Base-by-base conservation (phyloP, 2,797 vertebrate genomes). In the Todus mexicanus region DNA sequence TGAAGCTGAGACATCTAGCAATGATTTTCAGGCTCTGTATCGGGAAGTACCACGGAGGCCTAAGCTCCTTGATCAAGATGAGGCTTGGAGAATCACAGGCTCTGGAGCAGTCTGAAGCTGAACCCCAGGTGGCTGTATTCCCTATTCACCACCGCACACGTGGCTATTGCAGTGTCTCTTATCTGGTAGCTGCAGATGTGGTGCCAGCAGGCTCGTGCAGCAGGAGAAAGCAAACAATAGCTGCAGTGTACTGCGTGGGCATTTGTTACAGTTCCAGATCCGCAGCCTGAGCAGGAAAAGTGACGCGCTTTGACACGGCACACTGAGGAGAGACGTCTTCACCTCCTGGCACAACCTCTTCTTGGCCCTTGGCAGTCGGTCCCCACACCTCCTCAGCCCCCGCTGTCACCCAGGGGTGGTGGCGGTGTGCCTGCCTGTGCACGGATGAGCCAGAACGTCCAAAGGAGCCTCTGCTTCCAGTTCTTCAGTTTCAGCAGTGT, bases 391-490 rank as follows among this genome's bases (percentile, higher is more conserved):
- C 54, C 6, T 73, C 40, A 33, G 72, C 37, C 5, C 69, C 89
- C 0, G 0, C 11, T 35, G 57, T n/a, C 65, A 56, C 57, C 54
- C 15, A 5, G 33, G 35, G 47, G 29, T 59, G 79, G 31, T 51
- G 54, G 45, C 0, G 0, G 53, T 2, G 2, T 82, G 78, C 68
- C n/a, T 75, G 57, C 63, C 79, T 71, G 38, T 23, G 70, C 43
- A 1, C 5, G 5, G 48, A 31, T 68, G 37, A 76, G 16, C 47
- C n/a, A 64, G 26, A 14, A 4, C 33, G 10, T 33, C 0, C 0
- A 4, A 61, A 90, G 79, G 48, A 37, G 81, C 42, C 53, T 65
- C 77, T 72, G 29, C 26, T 91, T 25, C 78, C 60, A 37, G 25
- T 68, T 70, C 64, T 57, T 89, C 4, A 0, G 12, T 64, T 51